phyloP scores from a whole-genome alignment of 2,888 invertebrate genomes.

The Eulithis prunata region DNA sequence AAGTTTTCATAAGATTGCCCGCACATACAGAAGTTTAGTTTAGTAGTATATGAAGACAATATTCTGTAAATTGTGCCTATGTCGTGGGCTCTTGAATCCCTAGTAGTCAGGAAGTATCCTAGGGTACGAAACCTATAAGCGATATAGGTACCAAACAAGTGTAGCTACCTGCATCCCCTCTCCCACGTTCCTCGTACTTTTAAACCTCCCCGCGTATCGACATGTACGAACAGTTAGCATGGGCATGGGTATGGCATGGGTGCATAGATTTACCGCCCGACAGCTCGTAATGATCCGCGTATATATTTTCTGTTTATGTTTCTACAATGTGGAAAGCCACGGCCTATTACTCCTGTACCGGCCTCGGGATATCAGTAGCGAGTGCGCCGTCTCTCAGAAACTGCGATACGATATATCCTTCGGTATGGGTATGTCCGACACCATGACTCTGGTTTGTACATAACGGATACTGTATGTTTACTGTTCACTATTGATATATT shows the following conservation, averaged over 20 bases:
- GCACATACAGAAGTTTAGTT: too few species aligned
- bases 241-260: conserved; percentile 31
- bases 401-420: conserved; percentile 69
- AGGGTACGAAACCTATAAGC: too few species aligned
- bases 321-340: conserved; percentile 35
- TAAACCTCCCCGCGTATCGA: too few species aligned
- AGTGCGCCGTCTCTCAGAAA: conserved; percentile 62
- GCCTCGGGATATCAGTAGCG: conserved; percentile 65
- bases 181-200: too few species aligned
- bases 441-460: conserved; percentile 66
- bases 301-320: conserved; percentile 28
- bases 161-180: too few species aligned
- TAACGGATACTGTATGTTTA: neutral
- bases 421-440: conserved; percentile 79
- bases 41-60: too few species aligned
- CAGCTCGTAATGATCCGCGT: conserved; percentile 15
- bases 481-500: neutral
- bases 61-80: too few species aligned
- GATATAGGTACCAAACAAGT: too few species aligned
- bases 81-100: too few species aligned
- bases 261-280: conserved; percentile 34
- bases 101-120: too few species aligned
- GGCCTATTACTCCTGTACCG: conserved; percentile 67
- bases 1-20: too few species aligned
- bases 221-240: neutral